Conservation (phyloP, 2,113 vertebrate genomes). For the Phalacrocorax brasilianus region DNA sequence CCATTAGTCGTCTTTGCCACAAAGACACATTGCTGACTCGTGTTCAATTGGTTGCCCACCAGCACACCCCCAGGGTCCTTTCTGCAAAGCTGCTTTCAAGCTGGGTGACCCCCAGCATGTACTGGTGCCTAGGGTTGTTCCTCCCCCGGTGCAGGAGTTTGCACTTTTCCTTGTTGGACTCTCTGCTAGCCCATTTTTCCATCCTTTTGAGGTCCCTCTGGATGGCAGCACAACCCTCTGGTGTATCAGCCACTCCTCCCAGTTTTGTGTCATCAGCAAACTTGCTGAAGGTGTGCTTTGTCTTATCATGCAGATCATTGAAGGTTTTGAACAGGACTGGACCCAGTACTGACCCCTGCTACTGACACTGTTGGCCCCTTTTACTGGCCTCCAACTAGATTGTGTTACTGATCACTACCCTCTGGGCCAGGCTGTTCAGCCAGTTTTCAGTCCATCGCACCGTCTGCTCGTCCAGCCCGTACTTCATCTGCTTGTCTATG, state of each 20-base stretch:
- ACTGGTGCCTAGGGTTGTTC: not conserved
- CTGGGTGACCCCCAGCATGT: accelerated
- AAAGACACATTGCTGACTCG: not conserved
- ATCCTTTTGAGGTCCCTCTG: not conserved
- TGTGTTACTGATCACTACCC: not conserved
- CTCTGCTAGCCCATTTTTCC: not conserved
- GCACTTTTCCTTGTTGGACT: not conserved
- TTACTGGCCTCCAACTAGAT: not conserved
- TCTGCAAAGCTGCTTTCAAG: not conserved
- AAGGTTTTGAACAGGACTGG: not conserved
- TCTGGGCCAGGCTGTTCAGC: not conserved
- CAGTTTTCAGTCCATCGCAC: not conserved
- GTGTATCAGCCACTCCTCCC: not conserved
- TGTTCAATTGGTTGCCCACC: not conserved
- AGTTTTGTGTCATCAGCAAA: not conserved
- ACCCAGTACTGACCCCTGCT: too few species aligned
- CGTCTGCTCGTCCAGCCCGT: not conserved
- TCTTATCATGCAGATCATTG: not conserved
- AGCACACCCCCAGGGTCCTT: not conserved
- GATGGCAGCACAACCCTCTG: not conserved
- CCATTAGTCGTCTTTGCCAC: not conserved
- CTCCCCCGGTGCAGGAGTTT: not conserved
- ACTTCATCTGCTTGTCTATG: not conserved
- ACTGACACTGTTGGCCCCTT: too few species aligned
- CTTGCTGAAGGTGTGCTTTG: not conserved